Evolutionary conservation across 2,888 invertebrate genomes (phyloP).

Genomic region (Cephus sareptanus): DNA sequence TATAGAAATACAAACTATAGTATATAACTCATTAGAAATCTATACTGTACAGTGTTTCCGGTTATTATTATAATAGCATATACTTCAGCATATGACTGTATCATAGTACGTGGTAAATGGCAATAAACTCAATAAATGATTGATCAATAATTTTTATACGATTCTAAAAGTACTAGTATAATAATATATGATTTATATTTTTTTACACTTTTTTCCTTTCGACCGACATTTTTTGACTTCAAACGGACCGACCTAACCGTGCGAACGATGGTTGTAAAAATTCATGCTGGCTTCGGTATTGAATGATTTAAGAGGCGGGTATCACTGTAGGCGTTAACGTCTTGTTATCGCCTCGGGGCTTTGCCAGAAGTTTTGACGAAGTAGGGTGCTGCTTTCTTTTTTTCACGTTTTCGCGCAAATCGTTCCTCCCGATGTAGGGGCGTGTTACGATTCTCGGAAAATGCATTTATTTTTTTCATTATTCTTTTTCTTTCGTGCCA

Average conservation of each 20-base stretch:
- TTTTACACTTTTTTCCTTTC: slow-evolving; percentile 23
- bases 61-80: not conserved
- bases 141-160: not conserved
- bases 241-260: not conserved
- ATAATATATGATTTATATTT: not conserved
- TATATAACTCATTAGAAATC: not conserved
- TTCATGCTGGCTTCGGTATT: not conserved
- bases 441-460: not conserved
- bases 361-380: not conserved
- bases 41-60: not conserved
- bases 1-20: not conserved
- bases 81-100: not conserved
- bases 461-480: not conserved
- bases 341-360: not conserved
- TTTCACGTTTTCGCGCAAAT: not conserved
- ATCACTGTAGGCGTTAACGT: not conserved
- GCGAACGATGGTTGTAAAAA: not conserved
- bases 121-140: not conserved
- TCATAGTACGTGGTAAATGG: not conserved
- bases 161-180: not conserved
- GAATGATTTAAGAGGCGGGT: not conserved
- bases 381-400: not conserved
- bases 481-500: not conserved
- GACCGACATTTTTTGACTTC: not conserved
- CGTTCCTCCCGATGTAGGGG: not conserved